phyloP scores from a whole-genome alignment of 2,113 vertebrate species.

The Eptesicus fuscus region DNA sequence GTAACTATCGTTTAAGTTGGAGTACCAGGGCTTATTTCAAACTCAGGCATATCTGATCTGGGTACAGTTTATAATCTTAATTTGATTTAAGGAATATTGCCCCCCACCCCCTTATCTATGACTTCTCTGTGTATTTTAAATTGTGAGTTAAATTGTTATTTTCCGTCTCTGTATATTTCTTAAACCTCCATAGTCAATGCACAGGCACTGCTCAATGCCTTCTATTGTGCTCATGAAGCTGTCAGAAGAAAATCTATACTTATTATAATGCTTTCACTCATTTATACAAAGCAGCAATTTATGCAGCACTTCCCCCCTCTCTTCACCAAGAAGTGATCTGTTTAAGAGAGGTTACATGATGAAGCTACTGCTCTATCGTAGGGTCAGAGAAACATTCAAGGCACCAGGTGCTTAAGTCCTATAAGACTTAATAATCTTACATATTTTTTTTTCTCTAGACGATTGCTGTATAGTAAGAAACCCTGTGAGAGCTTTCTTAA shows the following conservation, averaged over 20 bases:
- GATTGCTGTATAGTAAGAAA: background rate
- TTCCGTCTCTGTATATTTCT: background rate
- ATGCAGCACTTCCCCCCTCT: background rate
- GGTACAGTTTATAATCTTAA: background rate
- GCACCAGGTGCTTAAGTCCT: background rate
- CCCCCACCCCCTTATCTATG: background rate
- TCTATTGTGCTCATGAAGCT: background rate
- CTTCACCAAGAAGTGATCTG: background rate
- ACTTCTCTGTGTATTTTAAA: background rate
- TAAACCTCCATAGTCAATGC: background rate
- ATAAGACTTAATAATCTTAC: background rate
- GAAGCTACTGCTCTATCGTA: background rate
- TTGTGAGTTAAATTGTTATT: background rate
- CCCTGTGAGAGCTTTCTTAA: background rate
- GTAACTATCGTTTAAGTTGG: background rate
- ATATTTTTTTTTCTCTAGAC: constrained; percentile 9
- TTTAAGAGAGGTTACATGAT: background rate
- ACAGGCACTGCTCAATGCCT: background rate
- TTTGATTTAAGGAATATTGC: background rate
- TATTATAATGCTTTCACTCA: background rate
- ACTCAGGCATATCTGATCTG: background rate
- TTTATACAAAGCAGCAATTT: background rate
- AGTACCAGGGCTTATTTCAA: background rate
- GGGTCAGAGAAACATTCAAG: background rate
- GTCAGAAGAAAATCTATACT: background rate